These are phyloP conservation scores for Protonibea diacanthus DNA, from an alignment of 2,797 vertebrate species.

Conservation along the genomic window DNA sequence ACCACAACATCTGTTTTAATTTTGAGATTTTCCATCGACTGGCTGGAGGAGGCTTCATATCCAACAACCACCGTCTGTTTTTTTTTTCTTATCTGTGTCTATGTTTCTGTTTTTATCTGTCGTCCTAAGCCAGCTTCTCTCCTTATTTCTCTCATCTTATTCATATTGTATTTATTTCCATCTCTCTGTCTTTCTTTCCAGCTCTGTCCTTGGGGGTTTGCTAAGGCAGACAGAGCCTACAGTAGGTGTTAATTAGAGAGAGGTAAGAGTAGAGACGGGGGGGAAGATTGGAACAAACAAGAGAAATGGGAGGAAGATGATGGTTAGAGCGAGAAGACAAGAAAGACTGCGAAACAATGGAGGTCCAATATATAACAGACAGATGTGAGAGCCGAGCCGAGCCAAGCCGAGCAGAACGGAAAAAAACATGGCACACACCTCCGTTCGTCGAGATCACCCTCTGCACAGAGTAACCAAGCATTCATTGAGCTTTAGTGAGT, in stretches of 20 bases:
- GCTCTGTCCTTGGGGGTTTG: slow-evolving; percentile 63
- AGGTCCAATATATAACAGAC: slow-evolving; percentile 35
- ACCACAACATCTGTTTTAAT: slow-evolving; percentile 45
- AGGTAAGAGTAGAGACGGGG: slow-evolving; percentile 63
- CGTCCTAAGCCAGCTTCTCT: slow-evolving; percentile 33
- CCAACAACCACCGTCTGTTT: slow-evolving; percentile 28
- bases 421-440: slow-evolving; percentile 22
- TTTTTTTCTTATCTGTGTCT: slow-evolving; percentile 33
- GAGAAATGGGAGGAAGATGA: slow-evolving; percentile 54
- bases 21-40: background rate
- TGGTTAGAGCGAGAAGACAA: slow-evolving; percentile 44
- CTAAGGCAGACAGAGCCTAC: slow-evolving; percentile 65
- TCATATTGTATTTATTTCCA: slow-evolving; percentile 63
- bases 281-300: slow-evolving; percentile 65
- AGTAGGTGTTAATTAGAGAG: slow-evolving; percentile 80
- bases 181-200: slow-evolving; percentile 49
- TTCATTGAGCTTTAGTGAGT: slow-evolving; percentile 44
- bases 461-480: slow-evolving; percentile 26
- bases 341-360: slow-evolving; percentile 27
- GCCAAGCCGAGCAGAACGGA: background rate
- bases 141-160: slow-evolving; percentile 44
- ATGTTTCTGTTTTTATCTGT: slow-evolving; percentile 22
- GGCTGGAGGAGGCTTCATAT: slow-evolving; percentile 22
- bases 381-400: slow-evolving; percentile 21
- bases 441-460: slow-evolving; percentile 29